Conservation (phyloP, 2,888 invertebrate species). For the Cotesia congregata region DNA sequence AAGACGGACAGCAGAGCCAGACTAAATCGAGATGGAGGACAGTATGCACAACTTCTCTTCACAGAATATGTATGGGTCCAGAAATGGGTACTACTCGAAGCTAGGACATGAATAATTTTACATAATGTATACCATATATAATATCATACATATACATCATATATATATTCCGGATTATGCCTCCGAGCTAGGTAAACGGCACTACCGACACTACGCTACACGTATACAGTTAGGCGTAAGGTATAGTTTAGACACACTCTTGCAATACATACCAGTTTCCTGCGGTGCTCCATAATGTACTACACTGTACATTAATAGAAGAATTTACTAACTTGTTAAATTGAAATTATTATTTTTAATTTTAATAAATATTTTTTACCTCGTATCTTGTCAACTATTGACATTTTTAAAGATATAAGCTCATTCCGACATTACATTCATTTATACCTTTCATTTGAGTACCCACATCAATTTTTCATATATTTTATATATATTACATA, state of each 20-base stretch:
- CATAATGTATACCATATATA: constrained; percentile 38
- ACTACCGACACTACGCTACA: constrained; percentile 17
- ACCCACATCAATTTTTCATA: no score
- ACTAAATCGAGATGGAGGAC: not conserved
- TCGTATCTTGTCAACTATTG: no score
- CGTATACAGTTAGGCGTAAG: constrained; percentile 17
- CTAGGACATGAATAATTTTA: constrained; percentile 43
- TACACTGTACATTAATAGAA: no score
- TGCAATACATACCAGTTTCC: not conserved
- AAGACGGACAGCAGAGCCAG: not conserved
- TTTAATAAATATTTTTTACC: no score
- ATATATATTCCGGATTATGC: constrained; percentile 25
- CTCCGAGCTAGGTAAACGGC: constrained; percentile 22
- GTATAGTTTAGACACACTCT: not conserved
- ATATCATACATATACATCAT: constrained; percentile 22
- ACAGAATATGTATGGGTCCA: constrained; percentile 36
- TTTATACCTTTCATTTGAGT: no score
- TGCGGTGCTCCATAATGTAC: not conserved
- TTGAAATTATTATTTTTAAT: no score
- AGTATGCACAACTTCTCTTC: constrained; percentile 14
- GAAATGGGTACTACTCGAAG: constrained; percentile 40
- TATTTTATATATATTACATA: no score
- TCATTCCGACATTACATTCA: no score
- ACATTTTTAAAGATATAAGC: no score
- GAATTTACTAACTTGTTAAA: no score